phyloP scores from a whole-genome alignment of 2,888 invertebrate species.

The Dugesia japonica region DNA sequence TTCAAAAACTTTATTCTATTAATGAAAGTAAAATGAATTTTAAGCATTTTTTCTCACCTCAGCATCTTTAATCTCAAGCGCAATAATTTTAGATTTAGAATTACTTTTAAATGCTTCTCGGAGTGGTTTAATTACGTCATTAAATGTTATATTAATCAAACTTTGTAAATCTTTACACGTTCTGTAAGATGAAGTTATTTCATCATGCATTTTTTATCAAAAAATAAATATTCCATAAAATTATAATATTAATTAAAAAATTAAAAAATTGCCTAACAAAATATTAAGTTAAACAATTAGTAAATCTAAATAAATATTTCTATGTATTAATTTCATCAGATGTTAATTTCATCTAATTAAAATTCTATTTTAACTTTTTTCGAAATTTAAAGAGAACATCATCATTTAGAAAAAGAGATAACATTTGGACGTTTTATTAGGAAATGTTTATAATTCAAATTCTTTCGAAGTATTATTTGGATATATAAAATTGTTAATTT shows the following conservation, averaged over 20 bases:
- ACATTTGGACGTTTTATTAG: too few relatives aligned
- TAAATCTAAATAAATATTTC: too few relatives aligned
- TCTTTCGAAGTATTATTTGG: too few relatives aligned
- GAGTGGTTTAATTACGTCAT: background rate
- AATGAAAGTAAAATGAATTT: too few relatives aligned
- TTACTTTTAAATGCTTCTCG: background rate
- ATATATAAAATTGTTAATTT: too few relatives aligned
- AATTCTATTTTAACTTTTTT: too few relatives aligned
- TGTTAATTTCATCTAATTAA: too few relatives aligned
- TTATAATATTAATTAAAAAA: constrained; percentile 6
- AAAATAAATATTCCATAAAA: background rate
- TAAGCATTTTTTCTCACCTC: background rate
- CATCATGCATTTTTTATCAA: background rate
- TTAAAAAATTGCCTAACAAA: constrained; percentile 11
- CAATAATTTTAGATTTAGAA: background rate
- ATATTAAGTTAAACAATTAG: background rate
- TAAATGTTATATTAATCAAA: background rate
- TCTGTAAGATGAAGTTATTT: constrained; percentile 1
- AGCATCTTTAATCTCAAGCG: background rate
- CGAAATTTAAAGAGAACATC: too few relatives aligned
- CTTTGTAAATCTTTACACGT: constrained; percentile 13
- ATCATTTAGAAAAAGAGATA: too few relatives aligned
- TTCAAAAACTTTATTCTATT: constrained; percentile 33
- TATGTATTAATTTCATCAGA: too few relatives aligned
- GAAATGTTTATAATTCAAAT: too few relatives aligned